Base-by-base conservation (phyloP, 2,888 invertebrate genomes). In the Zootermopsis nevadensis region DNA sequence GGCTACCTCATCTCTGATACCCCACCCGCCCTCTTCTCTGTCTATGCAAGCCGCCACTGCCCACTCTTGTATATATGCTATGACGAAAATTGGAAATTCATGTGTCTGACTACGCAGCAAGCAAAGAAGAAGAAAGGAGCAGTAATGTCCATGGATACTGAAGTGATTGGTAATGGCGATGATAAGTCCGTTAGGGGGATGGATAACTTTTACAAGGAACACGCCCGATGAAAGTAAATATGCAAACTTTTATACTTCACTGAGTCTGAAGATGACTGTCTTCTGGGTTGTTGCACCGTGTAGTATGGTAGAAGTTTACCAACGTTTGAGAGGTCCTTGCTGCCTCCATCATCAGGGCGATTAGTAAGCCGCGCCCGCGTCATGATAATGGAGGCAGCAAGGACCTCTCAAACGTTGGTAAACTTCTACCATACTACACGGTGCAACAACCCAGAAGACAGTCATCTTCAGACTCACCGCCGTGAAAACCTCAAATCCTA, bases 51-150 rank as follows among this genome's bases (percentile, higher is more conserved):
- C 60, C 60, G 33, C 74, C 74, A 38, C n/a, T 74, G 74, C 69
- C 55, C 42, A 72, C 72, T 53, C 81, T 80, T 77, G 80, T 82
- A 72, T 83, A 83, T 83, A 76, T 76, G 82, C 76, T 74, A 83
- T 80, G 82, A 79, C 80, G 79, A 80, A 84, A 84, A 85, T 83
- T 83, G 84, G 83, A 83, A 84, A 83, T 84, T 83, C 84, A 80
- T 83, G 84, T 84, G 55, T 77, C n/a, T 33, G 19, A 42, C 27
- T 42, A 42, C n/a, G 31, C 74, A 74, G 38, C 74, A 74, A 38
- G n/a, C 38, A 38, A 33, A 22, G 22, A 66, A 66, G 31, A n/a
- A 66, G 4, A 33, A 69, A 69, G 33, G 33, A 69, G 6, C 31
- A 31, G 22, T 30, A 8, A 35, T 74, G 33, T 69, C 69, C 74